A percentile compares a stretch with the other conserved stretches of the same genome.
phyloP scores from a whole-genome alignment of 2,113 vertebrate genomes.

The Corythornis cristatus region DNA sequence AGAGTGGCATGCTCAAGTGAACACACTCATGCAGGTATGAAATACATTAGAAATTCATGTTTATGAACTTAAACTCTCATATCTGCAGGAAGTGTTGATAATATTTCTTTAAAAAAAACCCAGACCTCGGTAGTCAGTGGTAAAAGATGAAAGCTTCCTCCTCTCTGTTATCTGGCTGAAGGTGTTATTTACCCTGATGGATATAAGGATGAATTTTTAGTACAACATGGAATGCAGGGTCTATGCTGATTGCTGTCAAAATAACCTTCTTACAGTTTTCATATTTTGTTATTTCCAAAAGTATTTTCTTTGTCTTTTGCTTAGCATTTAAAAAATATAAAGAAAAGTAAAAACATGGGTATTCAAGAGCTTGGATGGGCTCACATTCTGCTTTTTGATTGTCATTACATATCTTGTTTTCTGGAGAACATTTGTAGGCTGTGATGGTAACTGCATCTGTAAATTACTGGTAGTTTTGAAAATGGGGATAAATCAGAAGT shows the following conservation, averaged over 20 bases:
- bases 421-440: neutral
- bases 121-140: slow-evolving; percentile 12
- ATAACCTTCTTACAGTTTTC: neutral
- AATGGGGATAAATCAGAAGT: neutral
- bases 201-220: neutral
- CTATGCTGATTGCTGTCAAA: neutral
- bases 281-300: neutral
- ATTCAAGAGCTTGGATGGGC: neutral
- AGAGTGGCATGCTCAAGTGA: slow-evolving; percentile 57
- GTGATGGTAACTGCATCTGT: neutral
- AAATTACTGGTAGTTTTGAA: neutral
- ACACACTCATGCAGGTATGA: slow-evolving; percentile 42
- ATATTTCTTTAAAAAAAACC: slow-evolving; percentile 24
- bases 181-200: neutral
- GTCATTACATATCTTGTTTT: neutral
- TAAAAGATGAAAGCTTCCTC: slow-evolving; percentile 34
- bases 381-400: neutral
- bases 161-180: slow-evolving; percentile 14
- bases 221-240: neutral
- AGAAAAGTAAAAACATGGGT: neutral
- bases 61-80: slow-evolving; percentile 37
- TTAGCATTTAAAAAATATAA: neutral
- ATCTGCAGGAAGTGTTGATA: slow-evolving; percentile 47
- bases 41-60: slow-evolving; percentile 37
- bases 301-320: neutral